Evolutionary conservation across 2,888 invertebrate genomes (phyloP).

Genomic region (Drosophila niveifrons): DNA sequence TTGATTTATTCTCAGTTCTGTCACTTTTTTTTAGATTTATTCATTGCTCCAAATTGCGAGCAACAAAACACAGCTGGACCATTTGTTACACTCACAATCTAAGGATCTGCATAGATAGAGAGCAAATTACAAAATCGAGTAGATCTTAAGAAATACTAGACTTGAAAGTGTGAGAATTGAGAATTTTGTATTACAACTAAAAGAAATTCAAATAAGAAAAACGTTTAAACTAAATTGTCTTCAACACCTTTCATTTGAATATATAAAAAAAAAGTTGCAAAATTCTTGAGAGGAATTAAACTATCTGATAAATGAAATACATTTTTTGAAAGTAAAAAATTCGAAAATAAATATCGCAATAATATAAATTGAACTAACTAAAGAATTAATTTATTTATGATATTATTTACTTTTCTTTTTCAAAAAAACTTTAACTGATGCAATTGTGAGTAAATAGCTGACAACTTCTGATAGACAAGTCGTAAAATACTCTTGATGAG

Average conservation of each 20-base stretch:
- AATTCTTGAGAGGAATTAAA: too few species aligned
- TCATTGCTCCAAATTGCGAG: conserved; percentile 52
- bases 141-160: not conserved
- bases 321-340: too few species aligned
- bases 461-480: not conserved
- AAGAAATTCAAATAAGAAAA: too few species aligned
- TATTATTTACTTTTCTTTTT: not conserved
- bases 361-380: too few species aligned
- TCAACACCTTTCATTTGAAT: too few species aligned
- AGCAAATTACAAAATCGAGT: not conserved
- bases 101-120: not conserved
- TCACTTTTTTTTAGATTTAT: conserved; percentile 50
- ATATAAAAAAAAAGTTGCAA: too few species aligned
- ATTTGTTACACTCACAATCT: not conserved
- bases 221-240: too few species aligned
- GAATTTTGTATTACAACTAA: too few species aligned
- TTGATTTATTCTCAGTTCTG: conserved; percentile 65
- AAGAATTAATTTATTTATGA: too few species aligned
- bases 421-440: not conserved
- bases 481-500: not conserved
- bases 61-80: conserved; percentile 40
- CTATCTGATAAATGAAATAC: too few species aligned
- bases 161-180: too few species aligned
- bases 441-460: not conserved
- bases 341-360: too few species aligned